Conservation (phyloP, 2,797 vertebrate genomes). For the Crenichthys baileyi region DNA sequence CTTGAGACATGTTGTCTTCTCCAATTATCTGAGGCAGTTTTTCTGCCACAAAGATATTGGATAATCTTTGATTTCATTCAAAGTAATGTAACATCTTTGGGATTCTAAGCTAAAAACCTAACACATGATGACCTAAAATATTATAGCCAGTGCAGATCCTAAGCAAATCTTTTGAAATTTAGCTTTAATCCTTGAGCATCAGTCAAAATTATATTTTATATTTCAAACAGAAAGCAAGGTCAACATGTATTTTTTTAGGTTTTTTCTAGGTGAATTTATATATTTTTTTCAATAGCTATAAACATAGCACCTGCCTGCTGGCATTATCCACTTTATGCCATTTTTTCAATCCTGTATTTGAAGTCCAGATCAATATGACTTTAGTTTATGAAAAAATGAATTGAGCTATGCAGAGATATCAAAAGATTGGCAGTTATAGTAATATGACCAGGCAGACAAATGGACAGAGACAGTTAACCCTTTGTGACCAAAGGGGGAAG, state of each 20-base stretch:
- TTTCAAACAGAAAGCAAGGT: not conserved
- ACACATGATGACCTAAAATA: not conserved
- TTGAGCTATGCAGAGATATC: not conserved
- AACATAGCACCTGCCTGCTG: not conserved
- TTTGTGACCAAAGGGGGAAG: not conserved
- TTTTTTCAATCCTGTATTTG: not conserved
- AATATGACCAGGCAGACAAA: not conserved
- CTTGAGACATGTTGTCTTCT: not conserved
- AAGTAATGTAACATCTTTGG: not conserved
- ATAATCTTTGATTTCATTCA: not conserved
- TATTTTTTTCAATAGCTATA: not conserved
- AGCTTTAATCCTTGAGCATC: not conserved
- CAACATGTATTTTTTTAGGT: not conserved
- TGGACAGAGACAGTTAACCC: not conserved
- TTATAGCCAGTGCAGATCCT: not conserved
- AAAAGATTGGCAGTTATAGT: constrained; percentile 3
- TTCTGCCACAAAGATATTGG: not conserved
- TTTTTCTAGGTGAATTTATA: not conserved
- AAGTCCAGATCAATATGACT: not conserved
- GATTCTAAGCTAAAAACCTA: not conserved
- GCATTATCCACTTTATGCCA: too few relatives aligned
- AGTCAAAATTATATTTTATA: not conserved
- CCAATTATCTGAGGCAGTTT: not conserved
- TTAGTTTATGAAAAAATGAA: not conserved
- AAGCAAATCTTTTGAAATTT: not conserved